These are phyloP conservation scores for Chaetorhynchus papuensis DNA, from an alignment of 2,113 vertebrate genomes.

Conservation along the genomic window DNA sequence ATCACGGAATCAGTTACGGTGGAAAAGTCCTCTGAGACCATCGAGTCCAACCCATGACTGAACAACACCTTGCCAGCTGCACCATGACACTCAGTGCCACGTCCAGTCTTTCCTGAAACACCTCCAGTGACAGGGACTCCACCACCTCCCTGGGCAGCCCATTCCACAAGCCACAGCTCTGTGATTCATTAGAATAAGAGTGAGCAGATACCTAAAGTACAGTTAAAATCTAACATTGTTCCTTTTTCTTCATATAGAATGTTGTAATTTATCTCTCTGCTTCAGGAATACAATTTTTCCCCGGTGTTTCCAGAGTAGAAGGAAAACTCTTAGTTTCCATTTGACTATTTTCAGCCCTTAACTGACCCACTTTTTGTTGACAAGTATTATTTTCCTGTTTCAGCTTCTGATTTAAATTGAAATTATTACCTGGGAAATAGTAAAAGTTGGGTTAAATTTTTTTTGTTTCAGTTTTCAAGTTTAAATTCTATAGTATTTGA, in stretches of 20 bases:
- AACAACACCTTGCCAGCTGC: background rate
- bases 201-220: background rate
- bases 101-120: background rate
- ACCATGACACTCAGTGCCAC: background rate
- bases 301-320: background rate
- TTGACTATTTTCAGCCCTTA: background rate
- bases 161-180: background rate
- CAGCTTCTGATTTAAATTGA: background rate
- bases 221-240: rapidly evolving
- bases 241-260: background rate
- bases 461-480: background rate
- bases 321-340: background rate
- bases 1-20: rapidly evolving
- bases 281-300: background rate
- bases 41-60: background rate
- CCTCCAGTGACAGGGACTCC: background rate
- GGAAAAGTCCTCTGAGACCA: background rate
- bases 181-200: background rate
- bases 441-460: background rate
- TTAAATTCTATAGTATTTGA: background rate
- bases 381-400: background rate
- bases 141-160: background rate
- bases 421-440: background rate
- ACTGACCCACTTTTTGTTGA: background rate
- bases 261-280: background rate